Percentiles rank a stretch among this genome's conserved stretches.
phyloP scores from a whole-genome alignment of 2,888 invertebrate species.

The Orthosia gothica region DNA sequence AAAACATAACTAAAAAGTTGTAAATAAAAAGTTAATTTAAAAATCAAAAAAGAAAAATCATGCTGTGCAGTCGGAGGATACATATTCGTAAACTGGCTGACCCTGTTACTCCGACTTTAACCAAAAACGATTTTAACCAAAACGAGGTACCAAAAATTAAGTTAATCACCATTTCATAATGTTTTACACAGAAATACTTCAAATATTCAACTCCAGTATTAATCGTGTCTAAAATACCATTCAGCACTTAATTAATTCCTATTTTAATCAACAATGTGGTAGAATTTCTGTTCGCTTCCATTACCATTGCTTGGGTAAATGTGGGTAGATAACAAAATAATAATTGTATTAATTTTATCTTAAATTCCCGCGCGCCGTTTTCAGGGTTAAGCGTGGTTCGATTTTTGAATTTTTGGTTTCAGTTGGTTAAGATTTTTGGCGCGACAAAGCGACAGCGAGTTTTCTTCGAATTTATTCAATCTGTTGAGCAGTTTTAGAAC shows the following conservation, averaged over 20 bases:
- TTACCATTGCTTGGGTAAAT: conserved; percentile 36
- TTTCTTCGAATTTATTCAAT: no score
- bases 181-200: conserved; percentile 22
- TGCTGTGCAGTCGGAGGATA: no score
- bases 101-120: no score
- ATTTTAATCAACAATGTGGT: conserved; percentile 61
- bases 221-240: conserved; percentile 53
- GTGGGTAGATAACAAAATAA: conserved; percentile 54
- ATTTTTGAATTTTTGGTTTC: conserved; percentile 27
- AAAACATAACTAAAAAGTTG: no score
- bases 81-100: no score
- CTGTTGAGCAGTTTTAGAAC: no score
- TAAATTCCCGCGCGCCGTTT: conserved; percentile 1
- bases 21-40: no score
- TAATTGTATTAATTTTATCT: conserved; percentile 47
- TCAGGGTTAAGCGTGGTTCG: conserved; percentile 30
- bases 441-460: no score
- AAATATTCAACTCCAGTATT: conserved; percentile 43
- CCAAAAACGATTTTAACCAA: not conserved
- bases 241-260: conserved; percentile 57
- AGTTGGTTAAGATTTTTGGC: not conserved
- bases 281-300: conserved; percentile 31
- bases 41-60: no score
- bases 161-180: conserved; percentile 26
- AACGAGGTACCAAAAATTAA: conserved; percentile 4